Evolutionary conservation across 2,888 invertebrate genomes (phyloP), one percentile per base, ranked within the genome.

Genomic region (Rhopalosiphum nymphaeae): DNA sequence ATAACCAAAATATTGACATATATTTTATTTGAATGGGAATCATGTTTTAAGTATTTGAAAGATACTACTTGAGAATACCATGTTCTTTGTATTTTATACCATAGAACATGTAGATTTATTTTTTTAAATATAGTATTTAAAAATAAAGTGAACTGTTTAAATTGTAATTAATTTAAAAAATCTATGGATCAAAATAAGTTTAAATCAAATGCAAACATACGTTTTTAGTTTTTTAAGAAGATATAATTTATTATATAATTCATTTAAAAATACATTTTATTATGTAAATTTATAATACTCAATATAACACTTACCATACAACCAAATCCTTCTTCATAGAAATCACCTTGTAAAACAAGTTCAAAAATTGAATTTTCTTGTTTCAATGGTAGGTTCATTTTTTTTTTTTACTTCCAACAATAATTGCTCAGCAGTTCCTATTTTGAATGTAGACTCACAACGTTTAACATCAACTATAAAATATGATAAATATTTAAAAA

Each of bases 281-380:
- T n/a, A n/a, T n/a, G n/a, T n/a, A n/a, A n/a, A n/a, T n/a, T 57
- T 57, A 26, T 57, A 26, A 57, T n/a, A 13, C n/a, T 78, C 21
- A 21, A 36, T 16, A 36, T 49, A 61, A 46, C 46, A 91, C 21
- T 53, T 91, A 94, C 94, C 3, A 1, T 0, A 90, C 94, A 94
- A 91, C 90, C 90, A 25, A 94, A 87, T 44, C 91, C 91, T n/a
- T 0, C 0, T 3, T 91, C 94, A 67, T 91, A 94, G n/a, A 91
- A 53, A 87, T 61, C 86, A n/a, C n/a, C n/a, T n/a, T n/a, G n/a
- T n/a, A n/a, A n/a, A n/a, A n/a, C n/a, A n/a, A n/a, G n/a, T n/a
- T n/a, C n/a, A n/a, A n/a, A n/a, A n/a, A n/a, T n/a, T n/a, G n/a
- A n/a, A n/a, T n/a, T n/a, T n/a, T n/a, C n/a, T n/a, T n/a, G n/a